Evolutionary conservation across 2,797 vertebrate genomes (phyloP), one percentile per base, ranked within the genome.

Genomic region (Parotocinclus haroldoi): DNA sequence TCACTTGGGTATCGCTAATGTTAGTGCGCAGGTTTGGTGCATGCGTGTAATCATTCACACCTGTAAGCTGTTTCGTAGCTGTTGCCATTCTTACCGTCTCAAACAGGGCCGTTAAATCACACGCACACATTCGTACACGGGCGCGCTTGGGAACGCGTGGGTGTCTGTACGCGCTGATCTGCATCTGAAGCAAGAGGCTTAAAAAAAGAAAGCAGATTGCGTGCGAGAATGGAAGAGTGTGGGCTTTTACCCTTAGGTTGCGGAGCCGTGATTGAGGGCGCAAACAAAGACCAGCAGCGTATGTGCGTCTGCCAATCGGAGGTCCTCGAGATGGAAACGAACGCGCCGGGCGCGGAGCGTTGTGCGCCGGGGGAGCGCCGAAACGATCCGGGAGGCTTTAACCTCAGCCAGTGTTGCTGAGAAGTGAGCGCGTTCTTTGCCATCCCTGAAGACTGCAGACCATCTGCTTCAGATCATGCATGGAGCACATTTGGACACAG

Each of bases 391-490:
- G 27, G 40, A 42, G 39, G 56, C 38, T 50, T 36, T 16, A 65
- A 56, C 51, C 52, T 54, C 27, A 55, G 51, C 51, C 14, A 58
- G 58, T 18, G n/a, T 46, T 46, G 10, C 56, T 18, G 62, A 64
- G 39, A 40, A 45, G 40, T 1, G 51, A 66, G 58, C 63, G 44
- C 65, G 63, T 73, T 58, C 53, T 62, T 16, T 53, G 36, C 42
- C 49, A 19, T 69, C 71, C 78, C 65, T 64, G 17, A 37, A 74
- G 70, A 70, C 45, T 68, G 5, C 10, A 75, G 17, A 71, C 72
- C 75, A 79, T 77, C 76, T 79, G 78, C 45, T 79, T 65, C 17
- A 58, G 70, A 73, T 73, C 54, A 48, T 75, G 73, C 73, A 73
- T 16, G 68, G 49, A 71, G 71, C 65, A 55, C 52, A 49, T 66